A percentile compares a stretch with the other conserved stretches of the same genome.
phyloP scores from a whole-genome alignment of 1,140 invertebrate genomes.

The Drosophila athabasca region DNA sequence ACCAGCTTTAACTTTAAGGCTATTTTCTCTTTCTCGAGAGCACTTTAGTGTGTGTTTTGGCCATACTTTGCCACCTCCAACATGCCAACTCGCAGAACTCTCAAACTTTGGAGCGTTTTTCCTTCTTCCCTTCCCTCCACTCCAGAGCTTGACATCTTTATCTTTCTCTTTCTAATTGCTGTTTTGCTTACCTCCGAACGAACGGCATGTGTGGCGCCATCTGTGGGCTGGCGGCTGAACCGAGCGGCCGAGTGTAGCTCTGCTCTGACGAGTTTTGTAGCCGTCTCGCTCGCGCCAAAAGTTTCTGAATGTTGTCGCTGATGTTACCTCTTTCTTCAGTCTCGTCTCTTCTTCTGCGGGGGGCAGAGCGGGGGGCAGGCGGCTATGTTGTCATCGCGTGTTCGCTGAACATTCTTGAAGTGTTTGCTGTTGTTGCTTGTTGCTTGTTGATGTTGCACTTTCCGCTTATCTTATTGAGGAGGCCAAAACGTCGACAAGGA shows the following conservation, averaged over 20 bases:
- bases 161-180: slow-evolving; percentile 8
- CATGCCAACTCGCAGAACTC: slow-evolving; percentile 11
- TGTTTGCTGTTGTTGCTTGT: slow-evolving; percentile 40
- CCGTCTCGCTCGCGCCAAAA: slow-evolving; percentile 1
- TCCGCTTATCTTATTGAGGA: slow-evolving; percentile 55
- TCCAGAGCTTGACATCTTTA: slow-evolving; percentile 16
- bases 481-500: slow-evolving; percentile 41
- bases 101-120: slow-evolving; percentile 29
- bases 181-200: slow-evolving; percentile 5
- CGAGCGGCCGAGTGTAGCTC: not conserved
- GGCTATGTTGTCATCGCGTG: slow-evolving; percentile 53
- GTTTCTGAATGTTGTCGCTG: slow-evolving; percentile 3
- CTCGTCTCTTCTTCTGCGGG: not conserved
- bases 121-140: not conserved
- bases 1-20: too few relatives aligned
- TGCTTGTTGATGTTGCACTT: slow-evolving; percentile 37
- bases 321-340: not conserved
- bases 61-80: not conserved
- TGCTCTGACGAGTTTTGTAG: slow-evolving; percentile 11
- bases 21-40: too few relatives aligned
- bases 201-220: slow-evolving; percentile 39
- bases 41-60: slow-evolving; percentile 31
- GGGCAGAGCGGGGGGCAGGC: not conserved
- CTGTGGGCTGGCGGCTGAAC: slow-evolving; percentile 39
- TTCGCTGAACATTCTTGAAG: slow-evolving; percentile 51